A percentile compares a stretch with the other conserved stretches of the same genome.
phyloP scores from a whole-genome alignment of 2,888 invertebrate species.

The Disparrhopalites patrizii region DNA sequence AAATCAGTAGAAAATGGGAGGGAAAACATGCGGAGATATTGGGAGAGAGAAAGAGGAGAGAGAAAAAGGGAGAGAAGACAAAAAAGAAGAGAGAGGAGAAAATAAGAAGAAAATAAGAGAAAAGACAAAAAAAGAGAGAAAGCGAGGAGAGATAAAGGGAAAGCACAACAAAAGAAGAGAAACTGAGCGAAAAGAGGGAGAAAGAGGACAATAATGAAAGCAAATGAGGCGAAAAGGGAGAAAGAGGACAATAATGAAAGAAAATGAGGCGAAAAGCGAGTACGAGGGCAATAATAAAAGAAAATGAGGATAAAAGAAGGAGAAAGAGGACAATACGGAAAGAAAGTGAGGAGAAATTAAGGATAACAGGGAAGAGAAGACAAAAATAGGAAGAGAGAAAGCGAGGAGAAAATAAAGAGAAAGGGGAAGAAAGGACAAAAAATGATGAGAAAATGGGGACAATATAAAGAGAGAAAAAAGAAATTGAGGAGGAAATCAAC shows the following conservation, averaged over 20 bases:
- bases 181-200: neutral
- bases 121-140: neutral
- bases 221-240: too few relatives aligned
- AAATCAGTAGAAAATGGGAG: too few relatives aligned
- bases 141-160: neutral
- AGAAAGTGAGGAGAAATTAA: neutral
- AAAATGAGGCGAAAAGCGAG: too few relatives aligned
- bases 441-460: too few relatives aligned
- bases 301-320: neutral
- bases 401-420: neutral
- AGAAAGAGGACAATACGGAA: neutral
- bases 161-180: neutral
- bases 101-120: neutral
- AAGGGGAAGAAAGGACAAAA: neutral
- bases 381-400: slow-evolving; percentile 21
- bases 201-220: neutral
- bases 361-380: slow-evolving; percentile 17
- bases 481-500: slow-evolving; percentile 31
- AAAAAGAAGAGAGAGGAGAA: neutral
- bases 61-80: neutral
- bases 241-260: too few relatives aligned
- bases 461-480: too few relatives aligned
- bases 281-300: too few relatives aligned
- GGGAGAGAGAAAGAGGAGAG: too few relatives aligned
- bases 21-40: too few relatives aligned